These are phyloP conservation scores for Apaloderma vittatum DNA, from an alignment of 2,113 vertebrate species.

Conservation along the genomic window DNA sequence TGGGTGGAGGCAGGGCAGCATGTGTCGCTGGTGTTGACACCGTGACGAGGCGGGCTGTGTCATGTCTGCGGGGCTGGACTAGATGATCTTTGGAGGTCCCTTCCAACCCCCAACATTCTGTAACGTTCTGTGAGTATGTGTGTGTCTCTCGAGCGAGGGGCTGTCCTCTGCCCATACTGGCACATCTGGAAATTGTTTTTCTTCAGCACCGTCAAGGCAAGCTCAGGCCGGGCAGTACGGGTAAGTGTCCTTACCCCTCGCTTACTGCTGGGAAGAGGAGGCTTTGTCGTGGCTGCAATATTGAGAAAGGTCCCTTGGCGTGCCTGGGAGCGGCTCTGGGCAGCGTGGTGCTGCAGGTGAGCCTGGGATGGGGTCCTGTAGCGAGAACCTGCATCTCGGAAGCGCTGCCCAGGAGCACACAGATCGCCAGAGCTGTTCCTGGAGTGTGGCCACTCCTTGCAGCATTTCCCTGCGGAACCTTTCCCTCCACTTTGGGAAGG, in stretches of 20 bases:
- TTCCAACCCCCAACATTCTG: too few species aligned
- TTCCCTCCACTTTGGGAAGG: neutral
- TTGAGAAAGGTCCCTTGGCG: rapidly evolving
- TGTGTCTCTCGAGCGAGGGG: too few species aligned
- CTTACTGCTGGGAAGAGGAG: neutral
- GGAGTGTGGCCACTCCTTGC: neutral
- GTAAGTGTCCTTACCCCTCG: neutral
- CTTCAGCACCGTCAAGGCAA: rapidly evolving
- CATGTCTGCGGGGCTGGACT: rapidly evolving
- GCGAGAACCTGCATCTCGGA: too few species aligned
- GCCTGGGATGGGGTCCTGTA: too few species aligned
- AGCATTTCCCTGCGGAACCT: rapidly evolving
- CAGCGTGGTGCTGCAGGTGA: neutral
- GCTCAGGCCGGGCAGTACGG: neutral
- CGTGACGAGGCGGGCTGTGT: rapidly evolving
- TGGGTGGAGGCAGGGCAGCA: rapidly evolving
- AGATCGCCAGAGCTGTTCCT: too few species aligned
- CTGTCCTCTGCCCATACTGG: rapidly evolving
- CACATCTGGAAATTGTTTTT: neutral
- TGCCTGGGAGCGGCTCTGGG: rapidly evolving
- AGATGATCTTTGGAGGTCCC: too few species aligned
- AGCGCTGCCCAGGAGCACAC: too few species aligned
- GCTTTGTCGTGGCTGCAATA: rapidly evolving
- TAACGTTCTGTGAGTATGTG: too few species aligned
- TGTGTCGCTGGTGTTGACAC: rapidly evolving